phyloP scores from a whole-genome alignment of 2,113 vertebrate genomes.

The Rhabdornis inornatus region DNA sequence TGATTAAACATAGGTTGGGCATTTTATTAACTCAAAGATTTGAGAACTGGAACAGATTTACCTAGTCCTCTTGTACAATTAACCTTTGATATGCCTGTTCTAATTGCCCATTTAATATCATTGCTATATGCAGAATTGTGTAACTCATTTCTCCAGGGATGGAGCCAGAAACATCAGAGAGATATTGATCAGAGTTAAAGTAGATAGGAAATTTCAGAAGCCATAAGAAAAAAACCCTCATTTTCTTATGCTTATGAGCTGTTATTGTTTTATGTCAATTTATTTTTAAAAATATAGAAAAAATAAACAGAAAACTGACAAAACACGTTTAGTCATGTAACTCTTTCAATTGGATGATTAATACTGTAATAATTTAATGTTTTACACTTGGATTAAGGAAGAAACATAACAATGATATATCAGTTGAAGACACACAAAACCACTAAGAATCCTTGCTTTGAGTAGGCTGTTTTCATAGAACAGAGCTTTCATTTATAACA shows the following conservation, averaged over 20 bases:
- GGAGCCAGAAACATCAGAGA: background rate
- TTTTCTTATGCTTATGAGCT: background rate
- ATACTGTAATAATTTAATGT: background rate
- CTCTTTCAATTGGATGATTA: background rate
- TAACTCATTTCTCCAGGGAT: background rate
- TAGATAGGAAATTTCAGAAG: background rate
- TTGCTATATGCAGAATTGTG: background rate
- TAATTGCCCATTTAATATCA: background rate
- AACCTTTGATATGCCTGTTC: background rate
- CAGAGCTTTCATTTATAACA: background rate
- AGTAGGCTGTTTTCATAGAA: background rate
- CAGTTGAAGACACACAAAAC: background rate
- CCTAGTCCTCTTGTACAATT: background rate
- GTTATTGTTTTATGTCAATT: background rate
- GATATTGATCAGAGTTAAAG: background rate
- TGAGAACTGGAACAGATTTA: background rate
- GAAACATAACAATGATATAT: background rate
- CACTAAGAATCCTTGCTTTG: background rate
- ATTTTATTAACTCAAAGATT: background rate
- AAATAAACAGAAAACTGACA: background rate
- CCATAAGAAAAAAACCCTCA: background rate
- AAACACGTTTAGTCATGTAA: accelerated
- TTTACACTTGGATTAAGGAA: background rate
- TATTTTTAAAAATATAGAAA: background rate
- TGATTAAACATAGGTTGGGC: background rate